These are phyloP conservation scores for Lamellibrachia luymesi DNA, from an alignment of 1,140 invertebrate genomes.

Conservation along the genomic window DNA sequence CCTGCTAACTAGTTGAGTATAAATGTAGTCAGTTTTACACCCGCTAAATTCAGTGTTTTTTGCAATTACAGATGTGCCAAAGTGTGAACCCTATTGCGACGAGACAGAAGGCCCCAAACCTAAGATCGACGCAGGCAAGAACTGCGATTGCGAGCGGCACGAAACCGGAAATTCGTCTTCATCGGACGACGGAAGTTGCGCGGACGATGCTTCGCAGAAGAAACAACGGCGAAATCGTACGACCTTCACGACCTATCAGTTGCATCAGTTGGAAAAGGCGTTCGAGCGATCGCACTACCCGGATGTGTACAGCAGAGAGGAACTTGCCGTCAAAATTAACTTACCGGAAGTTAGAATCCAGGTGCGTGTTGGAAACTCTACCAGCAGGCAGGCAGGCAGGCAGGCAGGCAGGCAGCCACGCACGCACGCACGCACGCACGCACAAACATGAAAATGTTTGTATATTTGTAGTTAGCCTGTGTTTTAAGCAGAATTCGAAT, in stretches of 20 bases:
- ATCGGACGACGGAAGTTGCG: background rate
- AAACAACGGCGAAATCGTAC: conserved; percentile 72
- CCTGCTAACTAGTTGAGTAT: too few relatives aligned
- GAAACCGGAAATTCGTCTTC: background rate
- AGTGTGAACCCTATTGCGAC: background rate
- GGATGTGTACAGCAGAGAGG: conserved; percentile 93
- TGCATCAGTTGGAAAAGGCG: conserved; percentile 92
- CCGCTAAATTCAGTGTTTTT: background rate
- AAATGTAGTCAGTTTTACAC: background rate
- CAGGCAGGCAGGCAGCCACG: too few relatives aligned
- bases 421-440: too few relatives aligned
- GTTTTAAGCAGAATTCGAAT: too few relatives aligned
- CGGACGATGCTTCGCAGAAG: background rate
- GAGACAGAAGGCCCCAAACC: background rate
- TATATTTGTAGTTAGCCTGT: too few relatives aligned
- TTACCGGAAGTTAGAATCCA: conserved; percentile 96
- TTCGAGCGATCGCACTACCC: conserved; percentile 99
- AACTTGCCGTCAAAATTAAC: conserved; percentile 89
- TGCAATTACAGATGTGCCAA: background rate
- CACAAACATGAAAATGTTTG: too few relatives aligned
- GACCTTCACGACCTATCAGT: conserved; percentile 93
- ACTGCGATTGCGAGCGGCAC: background rate
- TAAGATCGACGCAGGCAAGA: background rate
- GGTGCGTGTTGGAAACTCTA: conserved; percentile 61
- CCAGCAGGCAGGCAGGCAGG: too few relatives aligned